Evolutionary conservation across 2,797 vertebrate genomes (phyloP).

Genomic region (Gallinago nigripennis): DNA sequence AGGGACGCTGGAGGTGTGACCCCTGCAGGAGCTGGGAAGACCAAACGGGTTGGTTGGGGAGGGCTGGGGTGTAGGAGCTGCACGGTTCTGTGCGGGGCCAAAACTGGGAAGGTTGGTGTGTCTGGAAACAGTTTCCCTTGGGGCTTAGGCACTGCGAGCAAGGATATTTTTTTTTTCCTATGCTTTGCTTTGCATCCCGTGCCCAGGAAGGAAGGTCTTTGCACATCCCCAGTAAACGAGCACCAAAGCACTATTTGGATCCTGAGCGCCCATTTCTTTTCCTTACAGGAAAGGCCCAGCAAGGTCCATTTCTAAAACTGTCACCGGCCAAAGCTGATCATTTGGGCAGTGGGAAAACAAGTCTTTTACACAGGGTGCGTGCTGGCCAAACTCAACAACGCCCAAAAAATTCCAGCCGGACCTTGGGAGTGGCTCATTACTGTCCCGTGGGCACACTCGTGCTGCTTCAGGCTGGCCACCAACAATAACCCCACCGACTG

Average conservation of each 20-base stretch:
- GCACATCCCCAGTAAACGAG: not conserved
- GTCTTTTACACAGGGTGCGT: not conserved
- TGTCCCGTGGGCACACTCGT: not conserved
- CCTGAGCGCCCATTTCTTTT: not conserved
- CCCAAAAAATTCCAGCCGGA: not conserved
- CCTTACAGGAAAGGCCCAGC: not conserved
- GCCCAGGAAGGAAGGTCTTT: not conserved
- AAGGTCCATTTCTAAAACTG: not conserved
- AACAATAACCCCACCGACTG: not conserved
- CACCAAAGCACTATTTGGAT: not conserved
- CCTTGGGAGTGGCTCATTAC: not conserved
- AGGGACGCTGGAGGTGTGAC: not conserved
- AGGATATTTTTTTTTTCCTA: not conserved
- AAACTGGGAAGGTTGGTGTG: not conserved
- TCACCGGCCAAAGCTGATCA: not conserved
- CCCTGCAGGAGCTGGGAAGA: not conserved
- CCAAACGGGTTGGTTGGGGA: not conserved
- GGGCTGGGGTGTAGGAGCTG: rapidly evolving
- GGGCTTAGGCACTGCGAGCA: not conserved
- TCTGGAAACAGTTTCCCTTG: not conserved
- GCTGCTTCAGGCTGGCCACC: not conserved
- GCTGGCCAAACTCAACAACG: not conserved
- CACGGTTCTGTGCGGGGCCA: not conserved
- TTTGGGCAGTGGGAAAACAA: not conserved
- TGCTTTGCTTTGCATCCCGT: not conserved